These are phyloP conservation scores for Scomber colias DNA, from an alignment of 2,113 vertebrate species.

Conservation along the genomic window DNA sequence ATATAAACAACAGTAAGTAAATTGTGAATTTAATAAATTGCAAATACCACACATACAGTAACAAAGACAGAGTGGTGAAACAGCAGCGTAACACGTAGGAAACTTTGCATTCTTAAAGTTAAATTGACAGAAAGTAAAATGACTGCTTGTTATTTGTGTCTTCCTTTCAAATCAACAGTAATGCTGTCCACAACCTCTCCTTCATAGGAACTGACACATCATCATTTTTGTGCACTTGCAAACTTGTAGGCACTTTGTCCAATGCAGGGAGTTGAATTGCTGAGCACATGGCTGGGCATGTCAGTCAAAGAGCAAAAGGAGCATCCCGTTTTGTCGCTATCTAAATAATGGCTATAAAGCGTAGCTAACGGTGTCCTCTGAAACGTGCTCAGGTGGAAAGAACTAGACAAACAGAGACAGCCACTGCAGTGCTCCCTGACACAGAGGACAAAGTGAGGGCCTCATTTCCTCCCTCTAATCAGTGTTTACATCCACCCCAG, in stretches of 20 bases:
- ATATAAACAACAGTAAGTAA: constrained; percentile 23
- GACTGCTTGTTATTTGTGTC: constrained; percentile 14
- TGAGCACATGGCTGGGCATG: constrained; percentile 75
- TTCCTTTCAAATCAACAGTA: constrained; percentile 31
- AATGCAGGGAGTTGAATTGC: constrained; percentile 54
- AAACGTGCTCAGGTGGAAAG: constrained; percentile 85
- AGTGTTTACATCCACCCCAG: constrained; percentile 83
- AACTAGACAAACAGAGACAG: constrained; percentile 83
- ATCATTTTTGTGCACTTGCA: constrained; percentile 48
- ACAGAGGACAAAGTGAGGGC: constrained; percentile 84
- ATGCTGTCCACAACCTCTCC: constrained; percentile 36
- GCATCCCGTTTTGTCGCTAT: constrained; percentile 81
- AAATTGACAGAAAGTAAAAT: constrained; percentile 22
- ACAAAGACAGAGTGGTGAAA: constrained; percentile 44
- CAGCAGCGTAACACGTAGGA: not conserved
- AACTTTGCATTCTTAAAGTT: constrained; percentile 10
- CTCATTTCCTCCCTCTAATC: constrained; percentile 85
- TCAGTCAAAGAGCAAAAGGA: constrained; percentile 78
- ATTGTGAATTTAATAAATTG: constrained; percentile 30
- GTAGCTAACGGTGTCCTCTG: constrained; percentile 83
- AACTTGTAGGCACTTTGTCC: constrained; percentile 57
- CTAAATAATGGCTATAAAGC: constrained; percentile 84
- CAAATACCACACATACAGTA: constrained; percentile 6
- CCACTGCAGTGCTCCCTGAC: constrained; percentile 79
- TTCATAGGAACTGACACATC: constrained; percentile 55